phyloP scores from a whole-genome alignment of 2,113 vertebrate genomes.

The Condylura cristata region DNA sequence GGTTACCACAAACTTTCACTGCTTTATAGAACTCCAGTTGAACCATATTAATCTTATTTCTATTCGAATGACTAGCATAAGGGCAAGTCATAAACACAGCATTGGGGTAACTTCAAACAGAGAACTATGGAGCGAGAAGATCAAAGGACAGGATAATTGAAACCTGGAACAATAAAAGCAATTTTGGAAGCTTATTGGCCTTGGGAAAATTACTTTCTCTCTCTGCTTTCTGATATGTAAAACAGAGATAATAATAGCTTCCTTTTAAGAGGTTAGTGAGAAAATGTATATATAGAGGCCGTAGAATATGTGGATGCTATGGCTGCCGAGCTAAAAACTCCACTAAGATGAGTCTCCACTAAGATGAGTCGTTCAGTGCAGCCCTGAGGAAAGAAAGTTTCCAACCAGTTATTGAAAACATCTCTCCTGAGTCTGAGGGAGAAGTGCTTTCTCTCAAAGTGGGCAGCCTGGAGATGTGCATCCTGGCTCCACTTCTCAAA shows the following conservation, averaged over 20 bases:
- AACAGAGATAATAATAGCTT: neutral
- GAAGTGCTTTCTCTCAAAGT: neutral
- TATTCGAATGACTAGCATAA: neutral
- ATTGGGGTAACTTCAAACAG: neutral
- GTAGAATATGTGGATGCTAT: neutral
- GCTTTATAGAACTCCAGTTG: neutral
- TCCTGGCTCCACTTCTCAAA: neutral
- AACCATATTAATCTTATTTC: neutral
- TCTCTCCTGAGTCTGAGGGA: neutral
- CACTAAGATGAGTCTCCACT: too few relatives aligned
- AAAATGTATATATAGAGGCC: neutral
- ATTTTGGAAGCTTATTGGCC: neutral
- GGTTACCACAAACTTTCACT: neutral
- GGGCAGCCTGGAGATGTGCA: rapidly evolving
- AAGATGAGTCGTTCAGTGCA: neutral
- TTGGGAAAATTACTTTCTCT: neutral
- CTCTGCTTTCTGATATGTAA: neutral
- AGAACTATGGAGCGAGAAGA: neutral
- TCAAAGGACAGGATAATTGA: neutral
- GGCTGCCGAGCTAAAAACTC: neutral
- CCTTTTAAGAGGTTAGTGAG: neutral
- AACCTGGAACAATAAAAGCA: neutral
- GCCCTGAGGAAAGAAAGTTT: neutral
- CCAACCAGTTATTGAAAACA: too few relatives aligned
- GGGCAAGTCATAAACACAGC: neutral